A percentile compares a stretch with the other conserved stretches of the same genome.
phyloP scores from a whole-genome alignment of 1,140 invertebrate genomes.

The Pogonomyrmex barbatus region DNA sequence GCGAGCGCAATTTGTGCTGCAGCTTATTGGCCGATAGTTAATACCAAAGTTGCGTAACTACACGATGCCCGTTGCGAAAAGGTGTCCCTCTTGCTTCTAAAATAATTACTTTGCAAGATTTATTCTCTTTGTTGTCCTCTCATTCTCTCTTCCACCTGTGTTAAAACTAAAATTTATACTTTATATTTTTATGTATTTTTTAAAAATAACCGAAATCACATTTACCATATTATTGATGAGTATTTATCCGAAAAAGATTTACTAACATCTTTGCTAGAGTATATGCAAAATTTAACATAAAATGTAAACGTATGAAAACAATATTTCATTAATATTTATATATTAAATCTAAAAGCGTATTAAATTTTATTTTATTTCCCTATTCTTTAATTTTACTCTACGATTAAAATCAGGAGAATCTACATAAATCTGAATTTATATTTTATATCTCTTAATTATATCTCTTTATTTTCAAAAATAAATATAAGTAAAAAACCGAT shows the following conservation, averaged over 20 bases:
- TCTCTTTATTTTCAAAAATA: background rate
- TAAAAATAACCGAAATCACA: background rate
- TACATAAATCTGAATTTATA: background rate
- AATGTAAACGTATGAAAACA: background rate
- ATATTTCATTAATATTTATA: background rate
- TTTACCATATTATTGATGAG: background rate
- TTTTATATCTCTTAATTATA: background rate
- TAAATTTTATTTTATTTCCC: background rate
- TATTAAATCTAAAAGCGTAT: background rate
- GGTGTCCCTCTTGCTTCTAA: constrained; percentile 16
- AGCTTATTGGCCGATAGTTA: constrained; percentile 57
- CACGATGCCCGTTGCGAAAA: constrained; percentile 1
- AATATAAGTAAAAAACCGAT: background rate
- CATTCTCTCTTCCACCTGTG: background rate
- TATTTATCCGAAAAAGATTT: background rate
- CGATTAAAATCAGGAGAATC: background rate
- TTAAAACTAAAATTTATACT: background rate
- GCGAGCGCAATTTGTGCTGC: constrained; percentile 30
- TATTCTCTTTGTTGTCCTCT: background rate
- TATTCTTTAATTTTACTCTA: background rate
- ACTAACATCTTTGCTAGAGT: background rate
- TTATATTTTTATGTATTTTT: background rate
- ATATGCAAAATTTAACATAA: background rate
- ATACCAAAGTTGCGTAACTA: constrained; percentile 51
- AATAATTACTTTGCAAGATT: constrained; percentile 27